Evolutionary conservation across 1,140 invertebrate genomes (phyloP), one percentile per base, ranked within the genome.

Genomic region (Metaphire vulgaris): DNA sequence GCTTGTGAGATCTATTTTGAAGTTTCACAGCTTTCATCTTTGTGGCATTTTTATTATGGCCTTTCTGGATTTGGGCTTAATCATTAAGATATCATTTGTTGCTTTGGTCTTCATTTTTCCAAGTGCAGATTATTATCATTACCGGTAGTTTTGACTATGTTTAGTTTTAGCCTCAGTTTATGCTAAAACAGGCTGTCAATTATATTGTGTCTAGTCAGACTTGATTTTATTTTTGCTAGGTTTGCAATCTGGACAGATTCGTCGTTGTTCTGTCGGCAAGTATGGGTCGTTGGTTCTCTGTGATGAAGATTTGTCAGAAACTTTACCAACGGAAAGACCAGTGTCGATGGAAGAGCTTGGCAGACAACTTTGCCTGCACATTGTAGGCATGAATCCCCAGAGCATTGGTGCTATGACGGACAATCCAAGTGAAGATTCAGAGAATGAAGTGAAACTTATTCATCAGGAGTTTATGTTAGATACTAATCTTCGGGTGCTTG

Each of bases 381-480:
- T 97, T 81, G 92, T 97, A 66, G 94, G 94, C 28, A 92, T 96
- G 90, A 93, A 93, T 82, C 95, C 95, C 0, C 76, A 74, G 71
- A 77, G 12, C 72, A 78, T 66, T 26, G 83, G 88, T 75, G 89
- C 90, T 80, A 80, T 88, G 72, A 91, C 92, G 79, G 90, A 93
- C 29, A 92, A 93, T 87, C 88, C 86, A 0, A 76, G 68, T 69
- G 68, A 75, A 56, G 71, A 80, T 28, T 78, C 79, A 31, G 74
- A 82, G 6, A 81, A 82, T 34, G 86, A 84, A 76, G 79, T 81
- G n/a, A 89, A 88, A 80, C 88, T 97, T 73, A 89, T 96, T 71
- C 90, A 90, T 83, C 95, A 97, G 87, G 93, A 95, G 81, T 97
- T 92, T 84, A 85, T 97, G n/a, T 82, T 93, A 1, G 92, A 97